A percentile compares a stretch with the other conserved stretches of the same genome.
phyloP scores from a whole-genome alignment of 2,888 invertebrate genomes.

The Tanypteryx hageni region DNA sequence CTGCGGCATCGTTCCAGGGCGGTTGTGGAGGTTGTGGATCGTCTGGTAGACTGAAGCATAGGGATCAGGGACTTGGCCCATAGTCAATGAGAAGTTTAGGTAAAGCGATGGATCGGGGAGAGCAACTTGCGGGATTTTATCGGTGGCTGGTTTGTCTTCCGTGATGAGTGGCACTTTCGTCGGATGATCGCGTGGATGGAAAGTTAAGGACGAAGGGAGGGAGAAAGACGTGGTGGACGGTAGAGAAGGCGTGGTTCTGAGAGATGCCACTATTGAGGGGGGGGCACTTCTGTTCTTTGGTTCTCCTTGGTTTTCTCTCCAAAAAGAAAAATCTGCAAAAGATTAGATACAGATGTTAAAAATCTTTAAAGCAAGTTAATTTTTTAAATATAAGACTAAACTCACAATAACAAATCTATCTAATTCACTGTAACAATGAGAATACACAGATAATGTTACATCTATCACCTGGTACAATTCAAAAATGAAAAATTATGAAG shows the following conservation, averaged over 20 bases:
- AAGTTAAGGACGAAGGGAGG: background rate
- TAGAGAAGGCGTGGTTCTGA: background rate
- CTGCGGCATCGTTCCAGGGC: background rate
- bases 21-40: background rate
- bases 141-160: background rate
- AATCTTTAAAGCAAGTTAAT: background rate
- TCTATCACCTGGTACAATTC: no score
- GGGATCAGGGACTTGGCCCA: slow-evolving; percentile 42
- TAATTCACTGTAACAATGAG: no score
- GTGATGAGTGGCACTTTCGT: background rate
- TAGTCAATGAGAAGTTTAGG: slow-evolving; percentile 45
- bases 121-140: background rate
- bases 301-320: background rate
- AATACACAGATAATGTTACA: no score
- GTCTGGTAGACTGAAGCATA: slow-evolving; percentile 34
- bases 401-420: no score
- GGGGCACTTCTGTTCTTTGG: background rate
- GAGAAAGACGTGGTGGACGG: background rate
- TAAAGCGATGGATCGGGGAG: background rate
- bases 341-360: background rate
- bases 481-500: no score
- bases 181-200: background rate
- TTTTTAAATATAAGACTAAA: background rate
- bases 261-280: background rate
- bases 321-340: background rate